phyloP scores from a whole-genome alignment of 2,797 vertebrate species.

The Falco cherrug region DNA sequence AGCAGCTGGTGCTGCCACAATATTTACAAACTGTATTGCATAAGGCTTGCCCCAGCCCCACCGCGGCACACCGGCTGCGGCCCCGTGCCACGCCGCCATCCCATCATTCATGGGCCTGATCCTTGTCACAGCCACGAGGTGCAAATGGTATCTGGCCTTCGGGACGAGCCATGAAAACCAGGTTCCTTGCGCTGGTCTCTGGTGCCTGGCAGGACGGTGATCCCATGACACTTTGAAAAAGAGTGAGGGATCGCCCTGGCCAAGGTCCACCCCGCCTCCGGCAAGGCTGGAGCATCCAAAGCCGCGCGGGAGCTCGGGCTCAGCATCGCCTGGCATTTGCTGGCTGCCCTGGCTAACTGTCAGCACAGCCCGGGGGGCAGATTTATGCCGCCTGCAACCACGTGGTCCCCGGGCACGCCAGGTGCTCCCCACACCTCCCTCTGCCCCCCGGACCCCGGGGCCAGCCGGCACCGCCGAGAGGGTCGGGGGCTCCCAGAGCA shows the following conservation, averaged over 20 bases:
- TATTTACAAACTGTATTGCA: not conserved
- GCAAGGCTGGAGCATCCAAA: not conserved
- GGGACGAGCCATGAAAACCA: not conserved
- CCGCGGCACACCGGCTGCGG: not conserved
- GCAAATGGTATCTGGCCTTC: not conserved
- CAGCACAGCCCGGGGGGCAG: rapidly evolving
- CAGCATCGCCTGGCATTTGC: not conserved
- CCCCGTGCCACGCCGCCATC: not conserved
- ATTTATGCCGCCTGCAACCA: not conserved
- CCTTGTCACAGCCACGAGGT: not conserved
- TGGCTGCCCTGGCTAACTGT: not conserved
- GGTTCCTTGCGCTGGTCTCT: not conserved
- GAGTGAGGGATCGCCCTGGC: not conserved
- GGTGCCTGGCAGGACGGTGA: not conserved
- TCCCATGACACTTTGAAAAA: not conserved
- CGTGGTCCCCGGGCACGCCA: rapidly evolving
- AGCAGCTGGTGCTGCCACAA: constrained; percentile 2
- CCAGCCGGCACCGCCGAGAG: rapidly evolving
- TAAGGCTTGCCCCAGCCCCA: not conserved
- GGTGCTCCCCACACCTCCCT: not conserved
- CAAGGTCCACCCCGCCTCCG: rapidly evolving
- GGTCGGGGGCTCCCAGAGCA: not conserved
- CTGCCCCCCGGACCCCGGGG: not conserved
- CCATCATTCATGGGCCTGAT: not conserved
- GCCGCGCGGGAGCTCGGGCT: rapidly evolving